Evolutionary conservation across 2,888 invertebrate genomes (phyloP), one percentile per base, ranked within the genome.

Genomic region (Apocheima hispidaria): DNA sequence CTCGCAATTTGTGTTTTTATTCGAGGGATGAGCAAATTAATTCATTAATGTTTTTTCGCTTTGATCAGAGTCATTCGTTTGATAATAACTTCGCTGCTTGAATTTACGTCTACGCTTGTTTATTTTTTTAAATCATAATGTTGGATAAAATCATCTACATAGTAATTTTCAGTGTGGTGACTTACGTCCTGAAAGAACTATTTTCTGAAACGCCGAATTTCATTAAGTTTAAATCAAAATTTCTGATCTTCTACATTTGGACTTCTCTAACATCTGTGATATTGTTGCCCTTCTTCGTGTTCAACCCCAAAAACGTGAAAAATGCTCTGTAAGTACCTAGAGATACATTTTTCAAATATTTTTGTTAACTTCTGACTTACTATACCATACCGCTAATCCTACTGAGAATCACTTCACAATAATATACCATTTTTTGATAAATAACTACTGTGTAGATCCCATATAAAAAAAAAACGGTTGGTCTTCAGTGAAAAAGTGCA

Each of bases 301-400:
- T 93, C 63, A 90, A 91, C 64, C 93, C 93, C 2, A 93, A 87
- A 81, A 93, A 90, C 70, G 93, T 93, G 16, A 92, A 90, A 68
- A 94, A 94, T 77, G 88, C 90, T 28, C 71, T 92, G 94, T 94
- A 83, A 93, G 94, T 93, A 87, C 58, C n/a, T 14, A 5, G n/a
- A n/a, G n/a, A n/a, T 4, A 33, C 12, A n/a, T n/a, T 33, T 12
- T n/a, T n/a, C n/a, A n/a, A 3, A 16, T 1, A 36, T 36, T 16
- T 14, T 14, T n/a, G n/a, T n/a, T n/a, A n/a, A n/a, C n/a, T n/a
- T n/a, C n/a, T n/a, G n/a, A n/a, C n/a, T n/a, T n/a, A n/a, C n/a
- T n/a, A n/a, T n/a, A n/a, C n/a, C n/a, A n/a, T n/a, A n/a, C n/a
- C n/a, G n/a, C n/a, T n/a, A n/a, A n/a, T n/a, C n/a, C n/a, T n/a